Evolutionary conservation across 2,888 invertebrate species (phyloP).

Genomic region (Lissocephala sabroskyi): DNA sequence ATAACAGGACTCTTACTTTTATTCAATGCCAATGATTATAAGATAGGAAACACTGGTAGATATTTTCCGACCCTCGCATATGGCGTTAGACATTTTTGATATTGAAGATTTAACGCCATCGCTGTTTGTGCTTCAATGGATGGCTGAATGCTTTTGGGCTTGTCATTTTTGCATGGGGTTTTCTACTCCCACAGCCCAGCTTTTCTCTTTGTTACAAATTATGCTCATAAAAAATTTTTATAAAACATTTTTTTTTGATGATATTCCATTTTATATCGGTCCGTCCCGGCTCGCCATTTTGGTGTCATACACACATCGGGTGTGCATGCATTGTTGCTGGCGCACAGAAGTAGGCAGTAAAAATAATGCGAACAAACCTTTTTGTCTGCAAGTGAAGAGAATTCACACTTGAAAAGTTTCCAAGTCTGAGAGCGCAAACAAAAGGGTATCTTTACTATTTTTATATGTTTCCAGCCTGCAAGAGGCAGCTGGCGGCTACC

Average conservation of each 20-base stretch:
- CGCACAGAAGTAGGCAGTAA: constrained; percentile 51
- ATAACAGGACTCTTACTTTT: too few relatives aligned
- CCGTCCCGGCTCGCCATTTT: constrained; percentile 55
- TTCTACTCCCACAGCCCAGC: neutral
- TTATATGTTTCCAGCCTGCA: constrained; percentile 1
- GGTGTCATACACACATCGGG: constrained; percentile 31
- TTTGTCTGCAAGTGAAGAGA: constrained; percentile 47
- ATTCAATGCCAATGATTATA: too few relatives aligned
- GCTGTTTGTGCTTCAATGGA: too few relatives aligned
- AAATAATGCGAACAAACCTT: constrained; percentile 13
- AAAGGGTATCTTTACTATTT: constrained; percentile 41
- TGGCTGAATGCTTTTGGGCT: too few relatives aligned
- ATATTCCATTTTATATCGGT: constrained; percentile 58
- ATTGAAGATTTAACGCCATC: too few relatives aligned
- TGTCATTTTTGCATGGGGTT: neutral
- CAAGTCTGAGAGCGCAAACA: constrained; percentile 53
- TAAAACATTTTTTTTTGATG: constrained; percentile 60
- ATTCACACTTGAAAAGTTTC: constrained; percentile 62
- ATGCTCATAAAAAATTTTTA: constrained; percentile 63
- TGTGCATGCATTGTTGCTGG: constrained; percentile 28
- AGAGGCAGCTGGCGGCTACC: neutral
- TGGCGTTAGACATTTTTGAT: too few relatives aligned
- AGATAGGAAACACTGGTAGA: too few relatives aligned
- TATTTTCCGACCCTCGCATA: too few relatives aligned
- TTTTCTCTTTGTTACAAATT: constrained; percentile 48